Percentiles rank a stretch among this genome's conserved stretches.
Conservation (phyloP, 2,888 invertebrate genomes). For the Chloromyia formosa region DNA sequence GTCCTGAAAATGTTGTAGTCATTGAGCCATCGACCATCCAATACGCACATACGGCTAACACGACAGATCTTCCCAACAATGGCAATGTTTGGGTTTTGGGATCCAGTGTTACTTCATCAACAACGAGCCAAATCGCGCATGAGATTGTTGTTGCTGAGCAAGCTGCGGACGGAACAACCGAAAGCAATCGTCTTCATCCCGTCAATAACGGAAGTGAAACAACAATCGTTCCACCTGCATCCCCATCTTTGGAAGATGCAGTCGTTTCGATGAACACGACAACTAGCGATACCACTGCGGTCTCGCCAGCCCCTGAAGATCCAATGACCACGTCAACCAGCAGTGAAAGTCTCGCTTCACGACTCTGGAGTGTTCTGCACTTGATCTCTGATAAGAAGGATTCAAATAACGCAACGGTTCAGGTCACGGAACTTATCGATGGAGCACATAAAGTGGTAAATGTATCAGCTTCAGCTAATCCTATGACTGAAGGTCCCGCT, state of each 20-base stretch:
- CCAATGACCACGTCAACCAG: background rate
- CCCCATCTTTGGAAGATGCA: background rate
- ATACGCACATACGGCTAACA: constrained; percentile 13
- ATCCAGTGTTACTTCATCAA: constrained; percentile 34
- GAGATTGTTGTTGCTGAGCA: background rate
- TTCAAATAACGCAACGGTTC: background rate
- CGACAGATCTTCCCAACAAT: constrained; percentile 27
- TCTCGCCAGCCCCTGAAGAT: constrained; percentile 29
- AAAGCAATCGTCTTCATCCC: no score
- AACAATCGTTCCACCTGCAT: background rate
- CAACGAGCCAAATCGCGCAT: constrained; percentile 9
- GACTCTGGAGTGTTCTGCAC: constrained; percentile 29
- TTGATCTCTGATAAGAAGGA: background rate
- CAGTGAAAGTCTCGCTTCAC: constrained; percentile 3
- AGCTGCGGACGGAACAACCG: background rate
- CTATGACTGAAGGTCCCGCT: constrained; percentile 44
- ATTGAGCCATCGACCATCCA: constrained; percentile 29
- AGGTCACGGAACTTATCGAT: background rate
- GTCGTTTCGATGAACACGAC: constrained; percentile 6
- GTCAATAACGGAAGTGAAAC: background rate
- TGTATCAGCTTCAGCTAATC: background rate
- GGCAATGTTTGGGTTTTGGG: constrained; percentile 37
- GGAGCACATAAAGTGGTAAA: constrained; percentile 17
- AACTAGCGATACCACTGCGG: constrained; percentile 7
- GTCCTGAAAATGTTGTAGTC: background rate